A percentile compares a stretch with the other conserved stretches of the same genome.
Conservation (phyloP, 2,797 vertebrate species). For the Melanotaenia parkinsoni region DNA sequence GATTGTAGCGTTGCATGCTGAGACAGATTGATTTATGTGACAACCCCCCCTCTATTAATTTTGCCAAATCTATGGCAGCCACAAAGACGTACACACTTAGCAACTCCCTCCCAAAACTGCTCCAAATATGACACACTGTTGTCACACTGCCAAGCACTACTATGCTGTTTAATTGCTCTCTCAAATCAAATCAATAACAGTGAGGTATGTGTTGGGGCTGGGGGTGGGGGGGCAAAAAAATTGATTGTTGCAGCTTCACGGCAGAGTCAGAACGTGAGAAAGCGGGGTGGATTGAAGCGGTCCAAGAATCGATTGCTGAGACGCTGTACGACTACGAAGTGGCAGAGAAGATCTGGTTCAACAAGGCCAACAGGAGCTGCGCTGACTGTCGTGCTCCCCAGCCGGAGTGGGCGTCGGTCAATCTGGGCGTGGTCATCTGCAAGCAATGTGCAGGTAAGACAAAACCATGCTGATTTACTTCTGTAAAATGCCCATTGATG, state of each 20-base stretch:
- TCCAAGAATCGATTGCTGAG: constrained; percentile 95
- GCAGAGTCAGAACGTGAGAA: constrained; percentile 94
- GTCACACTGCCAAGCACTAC: constrained; percentile 71
- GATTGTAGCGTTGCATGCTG: constrained; percentile 51
- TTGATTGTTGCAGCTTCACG: constrained; percentile 93
- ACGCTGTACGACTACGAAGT: constrained; percentile 98
- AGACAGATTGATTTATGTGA: constrained; percentile 61
- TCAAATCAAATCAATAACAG: constrained; percentile 86
- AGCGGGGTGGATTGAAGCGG: constrained; percentile 94
- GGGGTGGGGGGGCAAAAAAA: constrained; percentile 52
- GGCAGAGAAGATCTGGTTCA: constrained; percentile 99
- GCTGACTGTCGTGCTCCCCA: constrained; percentile 89
- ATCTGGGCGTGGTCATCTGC: constrained; percentile 96
- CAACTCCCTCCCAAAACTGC: constrained; percentile 40
- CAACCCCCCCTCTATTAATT: constrained; percentile 44
- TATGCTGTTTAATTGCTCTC: constrained; percentile 84
- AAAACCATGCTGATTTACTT: not conserved
- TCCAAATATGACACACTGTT: constrained; percentile 45
- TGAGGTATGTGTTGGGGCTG: constrained; percentile 57
- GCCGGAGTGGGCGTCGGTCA: constrained; percentile 98
- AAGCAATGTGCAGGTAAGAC: constrained; percentile 95
- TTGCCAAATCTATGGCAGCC: constrained; percentile 62
- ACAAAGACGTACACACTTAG: constrained; percentile 36
- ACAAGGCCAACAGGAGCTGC: constrained; percentile 93
- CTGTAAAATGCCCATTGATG: not conserved